These are phyloP conservation scores for Masticophis lateralis DNA, from an alignment of 2,797 vertebrate genomes.

Conservation along the genomic window DNA sequence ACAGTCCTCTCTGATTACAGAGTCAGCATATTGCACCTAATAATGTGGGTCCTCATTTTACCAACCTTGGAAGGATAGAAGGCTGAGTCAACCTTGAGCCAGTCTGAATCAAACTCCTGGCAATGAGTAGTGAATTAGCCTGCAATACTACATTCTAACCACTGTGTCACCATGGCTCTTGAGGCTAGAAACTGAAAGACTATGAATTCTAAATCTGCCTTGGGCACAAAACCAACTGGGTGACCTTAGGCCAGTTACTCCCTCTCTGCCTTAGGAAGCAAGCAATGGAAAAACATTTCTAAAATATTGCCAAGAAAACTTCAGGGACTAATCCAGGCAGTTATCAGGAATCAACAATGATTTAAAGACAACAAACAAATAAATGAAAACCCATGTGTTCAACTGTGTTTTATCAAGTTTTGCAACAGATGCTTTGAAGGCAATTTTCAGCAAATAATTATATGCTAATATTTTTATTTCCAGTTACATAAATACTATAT, in stretches of 20 bases:
- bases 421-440: not conserved
- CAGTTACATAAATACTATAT: not conserved
- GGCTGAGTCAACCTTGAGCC: not conserved
- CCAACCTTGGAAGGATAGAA: not conserved
- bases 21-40: not conserved
- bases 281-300: not conserved
- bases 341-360: not conserved
- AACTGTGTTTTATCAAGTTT: not conserved
- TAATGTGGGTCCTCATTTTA: not conserved
- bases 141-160: not conserved
- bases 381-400: not conserved
- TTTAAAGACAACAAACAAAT: not conserved
- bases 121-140: not conserved
- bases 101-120: not conserved
- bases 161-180: not conserved
- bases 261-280: not conserved
- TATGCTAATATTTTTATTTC: not conserved
- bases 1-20: not conserved
- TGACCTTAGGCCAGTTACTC: not conserved
- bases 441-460: not conserved
- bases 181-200: not conserved
- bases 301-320: not conserved
- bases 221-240: not conserved
- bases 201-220: not conserved
- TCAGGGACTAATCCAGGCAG: not conserved